Base-by-base conservation (phyloP, 1,140 invertebrate genomes). In the Drosophila burlai region DNA sequence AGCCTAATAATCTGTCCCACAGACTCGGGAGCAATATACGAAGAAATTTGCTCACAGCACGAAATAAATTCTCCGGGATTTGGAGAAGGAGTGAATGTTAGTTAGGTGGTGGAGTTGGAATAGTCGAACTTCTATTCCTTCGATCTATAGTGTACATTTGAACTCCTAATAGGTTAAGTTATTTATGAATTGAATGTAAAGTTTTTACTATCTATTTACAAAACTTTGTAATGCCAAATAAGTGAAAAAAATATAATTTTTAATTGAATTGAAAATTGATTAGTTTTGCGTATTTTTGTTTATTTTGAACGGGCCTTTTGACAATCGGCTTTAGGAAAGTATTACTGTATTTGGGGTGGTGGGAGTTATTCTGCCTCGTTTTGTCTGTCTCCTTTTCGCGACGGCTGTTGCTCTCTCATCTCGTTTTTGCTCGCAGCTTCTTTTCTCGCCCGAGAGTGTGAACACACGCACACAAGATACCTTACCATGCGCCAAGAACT, bases 1-100 rank as follows among this genome's bases (percentile, higher is more conserved):
- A 79, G 62, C 45, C 54, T 52, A 80, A 80, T 79, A 79, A 79
- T 80, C 76, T 73, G 47, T 47, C 40, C 36, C 43, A 60, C 43
- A 63, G 60, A 40, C 36, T 36, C 15, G 29, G 24, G 21, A 63
- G 40, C 43, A 49, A 40, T 34, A 54, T 24, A 71, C 45, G 24
- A 42, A 18, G 43, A 76, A 52, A 79, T 72, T 64, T 46, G n/a
- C 42, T 60, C 55, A 29, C 18, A 64, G 54, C 46, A 49, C 29
- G 38, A 75, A 54, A 66, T 58, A 38, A 72, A 57, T 57, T 65
- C 31, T 34, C 2, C 1, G 10, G 15, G 18, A 34, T 40, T 62
- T 24, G 36, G 13, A 26, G 9, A 24, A 29, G 42, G 42, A 24
- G 29, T 47, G 9, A 34, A 38, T 26, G 21, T 24, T 9, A 24